These are phyloP conservation scores for Trichacis sp. DNA, from an alignment of 2,888 invertebrate genomes.

Conservation along the genomic window DNA sequence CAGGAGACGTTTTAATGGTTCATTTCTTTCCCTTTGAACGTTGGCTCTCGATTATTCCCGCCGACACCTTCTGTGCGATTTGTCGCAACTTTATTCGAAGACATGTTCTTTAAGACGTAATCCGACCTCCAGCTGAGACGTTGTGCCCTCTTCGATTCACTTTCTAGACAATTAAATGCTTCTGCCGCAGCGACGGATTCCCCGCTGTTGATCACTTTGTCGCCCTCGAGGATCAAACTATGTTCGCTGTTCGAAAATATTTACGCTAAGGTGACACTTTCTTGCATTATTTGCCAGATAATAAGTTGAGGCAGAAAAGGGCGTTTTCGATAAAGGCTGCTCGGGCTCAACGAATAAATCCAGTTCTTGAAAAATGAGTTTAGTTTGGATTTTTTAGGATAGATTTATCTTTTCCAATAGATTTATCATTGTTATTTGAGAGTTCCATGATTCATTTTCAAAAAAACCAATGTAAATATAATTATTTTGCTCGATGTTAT, in stretches of 20 bases:
- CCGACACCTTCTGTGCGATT: conserved; percentile 21
- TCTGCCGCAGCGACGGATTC: conserved; percentile 47
- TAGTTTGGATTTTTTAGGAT: not conserved
- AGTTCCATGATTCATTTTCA: too few species aligned
- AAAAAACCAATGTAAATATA: too few species aligned
- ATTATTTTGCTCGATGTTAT: too few species aligned
- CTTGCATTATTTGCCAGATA: not conserved
- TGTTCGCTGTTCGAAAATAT: conserved; percentile 46
- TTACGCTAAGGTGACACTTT: conserved; percentile 23
- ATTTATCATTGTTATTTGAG: too few species aligned
- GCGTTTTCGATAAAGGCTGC: too few species aligned
- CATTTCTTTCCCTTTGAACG: not conserved
- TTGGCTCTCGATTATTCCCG: conserved; percentile 1
- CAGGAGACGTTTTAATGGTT: not conserved
- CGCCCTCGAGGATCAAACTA: conserved; percentile 46
- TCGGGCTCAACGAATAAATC: too few species aligned
- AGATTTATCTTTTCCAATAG: too few species aligned
- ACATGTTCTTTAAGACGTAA: conserved; percentile 30
- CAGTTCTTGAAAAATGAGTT: too few species aligned
- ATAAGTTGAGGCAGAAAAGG: not conserved
- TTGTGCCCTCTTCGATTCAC: conserved; percentile 28
- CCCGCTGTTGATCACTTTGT: conserved; percentile 52
- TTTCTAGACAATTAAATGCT: conserved; percentile 46
- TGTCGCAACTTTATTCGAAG: conserved; percentile 25
- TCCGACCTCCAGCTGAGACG: conserved; percentile 36